Evolutionary conservation across 35 echinoderm and acorn worm species (phyloP), one percentile per base, ranked within the genome.

Genomic region (Patiria miniata): DNA sequence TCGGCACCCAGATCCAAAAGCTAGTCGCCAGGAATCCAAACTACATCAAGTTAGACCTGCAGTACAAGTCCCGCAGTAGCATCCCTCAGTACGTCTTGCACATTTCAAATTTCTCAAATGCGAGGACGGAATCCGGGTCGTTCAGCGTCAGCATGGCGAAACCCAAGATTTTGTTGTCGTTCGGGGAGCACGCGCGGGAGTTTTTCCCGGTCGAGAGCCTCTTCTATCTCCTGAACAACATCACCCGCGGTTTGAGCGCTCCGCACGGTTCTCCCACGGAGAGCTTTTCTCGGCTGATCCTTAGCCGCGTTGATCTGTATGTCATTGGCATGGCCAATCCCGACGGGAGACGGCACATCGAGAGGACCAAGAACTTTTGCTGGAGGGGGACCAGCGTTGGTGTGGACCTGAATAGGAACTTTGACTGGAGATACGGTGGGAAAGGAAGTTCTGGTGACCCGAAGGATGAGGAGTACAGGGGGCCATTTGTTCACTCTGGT

Each of bases 351-450:
- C 81, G 86, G 12, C 83, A 89, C 68, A 83, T 98, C 42, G 95
- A 98, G 73, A 80, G 69, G 77, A 98, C 92, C 2, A 76, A 87
- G 60, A 98, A 98, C 73, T 98, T 94, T 68, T 98, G 95, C 76
- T 98, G 95, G 95, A 90, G 95, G 23, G 95, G 95, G 0, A 98
- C 95, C 17, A 98, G 95, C 78, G 77, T 81, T 58, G 95, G 95
- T 38, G 95, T 98, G 7, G 95, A 98, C 85, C 60, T 98, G 52
- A 89, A 98, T 76, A 78, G 95, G 68, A 98, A 98, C 47, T 98
- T 98, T 98, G 83, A 94, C 29, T 98, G 95, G 95, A 91, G 89
- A 19, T 98, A 89, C 91, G 95, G 95, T 16, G 95, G 95, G 28
- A 60, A 29, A 51, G 95, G 95, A 39, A 98, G 95, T 29, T 94